Evolutionary conservation across 92 coral and sea anemone genomes (phyloP).

Genomic region (Pocillopora meandrina): DNA sequence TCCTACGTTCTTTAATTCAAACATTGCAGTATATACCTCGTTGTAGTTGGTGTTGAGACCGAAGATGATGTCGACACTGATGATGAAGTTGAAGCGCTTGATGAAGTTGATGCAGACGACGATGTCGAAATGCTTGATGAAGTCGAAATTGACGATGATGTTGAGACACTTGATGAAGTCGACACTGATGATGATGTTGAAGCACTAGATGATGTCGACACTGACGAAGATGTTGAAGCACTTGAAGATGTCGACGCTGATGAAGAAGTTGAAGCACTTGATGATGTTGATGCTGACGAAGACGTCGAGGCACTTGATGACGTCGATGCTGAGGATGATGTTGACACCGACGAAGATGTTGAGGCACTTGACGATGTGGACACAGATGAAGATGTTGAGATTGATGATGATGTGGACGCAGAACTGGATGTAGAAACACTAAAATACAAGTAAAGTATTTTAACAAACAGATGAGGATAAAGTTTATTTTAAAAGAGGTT

Average conservation of each 20-base stretch:
- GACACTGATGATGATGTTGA: slow-evolving; percentile 13
- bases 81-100: not conserved
- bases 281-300: not conserved
- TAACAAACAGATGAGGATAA: too few relatives aligned
- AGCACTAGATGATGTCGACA: not conserved
- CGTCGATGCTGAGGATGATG: not conserved
- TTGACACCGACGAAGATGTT: not conserved
- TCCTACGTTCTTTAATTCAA: not conserved
- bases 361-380: too few relatives aligned
- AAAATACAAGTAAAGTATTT: too few relatives aligned
- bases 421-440: too few relatives aligned
- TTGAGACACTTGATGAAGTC: not conserved
- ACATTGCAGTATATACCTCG: too few relatives aligned
- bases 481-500: too few relatives aligned
- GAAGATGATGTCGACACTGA: too few relatives aligned
- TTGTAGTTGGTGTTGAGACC: too few relatives aligned
- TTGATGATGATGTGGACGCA: too few relatives aligned
- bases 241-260: not conserved
- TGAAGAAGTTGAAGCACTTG: too few relatives aligned
- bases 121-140: too few relatives aligned
- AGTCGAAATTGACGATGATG: not conserved
- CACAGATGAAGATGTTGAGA: too few relatives aligned
- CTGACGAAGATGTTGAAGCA: slow-evolving; percentile 16
- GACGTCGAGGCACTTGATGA: slow-evolving; percentile 30
- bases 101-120: slow-evolving; percentile 7